Evolutionary conservation across 1,140 invertebrate species (phyloP).

Genomic region (Drosophila triauraria): DNA sequence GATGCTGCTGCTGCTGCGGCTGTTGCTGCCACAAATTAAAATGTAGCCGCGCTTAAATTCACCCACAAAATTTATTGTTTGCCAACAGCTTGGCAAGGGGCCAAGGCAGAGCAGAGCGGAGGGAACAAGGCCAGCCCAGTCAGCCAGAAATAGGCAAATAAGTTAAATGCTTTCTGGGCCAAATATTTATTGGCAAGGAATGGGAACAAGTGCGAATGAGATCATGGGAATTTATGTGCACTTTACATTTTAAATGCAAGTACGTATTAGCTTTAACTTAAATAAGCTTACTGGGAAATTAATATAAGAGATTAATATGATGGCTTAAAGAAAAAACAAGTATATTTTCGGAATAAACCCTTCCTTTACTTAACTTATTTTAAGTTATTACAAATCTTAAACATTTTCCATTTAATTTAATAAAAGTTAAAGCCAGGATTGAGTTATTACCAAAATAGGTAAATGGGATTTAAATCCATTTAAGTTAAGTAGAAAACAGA

Average conservation of each 20-base stretch:
- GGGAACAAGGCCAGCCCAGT: slow-evolving; percentile 44
- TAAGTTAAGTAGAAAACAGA: not conserved
- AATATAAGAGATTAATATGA: too few species aligned
- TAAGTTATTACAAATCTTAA: too few species aligned
- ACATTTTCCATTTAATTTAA: too few species aligned
- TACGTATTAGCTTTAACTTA: not conserved
- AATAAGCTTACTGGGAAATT: too few species aligned
- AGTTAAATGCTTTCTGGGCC: slow-evolving; percentile 71
- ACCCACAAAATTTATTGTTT: slow-evolving; percentile 74
- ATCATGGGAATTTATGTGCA: slow-evolving; percentile 24
- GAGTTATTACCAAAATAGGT: not conserved
- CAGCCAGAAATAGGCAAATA: slow-evolving; percentile 68
- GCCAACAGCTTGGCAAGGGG: slow-evolving; percentile 50
- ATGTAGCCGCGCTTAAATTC: slow-evolving; percentile 74
- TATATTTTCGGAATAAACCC: not conserved
- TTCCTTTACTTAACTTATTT: too few species aligned
- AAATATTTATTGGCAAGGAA: slow-evolving; percentile 54
- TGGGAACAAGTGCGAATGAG: slow-evolving; percentile 31
- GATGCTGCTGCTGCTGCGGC: slow-evolving; percentile 11
- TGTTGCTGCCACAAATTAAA: slow-evolving; percentile 76
- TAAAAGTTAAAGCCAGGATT: not conserved
- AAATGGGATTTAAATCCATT: not conserved
- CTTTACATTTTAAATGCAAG: not conserved
- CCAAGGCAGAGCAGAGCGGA: slow-evolving; percentile 29
- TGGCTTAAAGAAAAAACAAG: too few species aligned